These are phyloP conservation scores for Drosophila pseudotakahashii DNA, from an alignment of 2,888 invertebrate genomes.

Conservation along the genomic window DNA sequence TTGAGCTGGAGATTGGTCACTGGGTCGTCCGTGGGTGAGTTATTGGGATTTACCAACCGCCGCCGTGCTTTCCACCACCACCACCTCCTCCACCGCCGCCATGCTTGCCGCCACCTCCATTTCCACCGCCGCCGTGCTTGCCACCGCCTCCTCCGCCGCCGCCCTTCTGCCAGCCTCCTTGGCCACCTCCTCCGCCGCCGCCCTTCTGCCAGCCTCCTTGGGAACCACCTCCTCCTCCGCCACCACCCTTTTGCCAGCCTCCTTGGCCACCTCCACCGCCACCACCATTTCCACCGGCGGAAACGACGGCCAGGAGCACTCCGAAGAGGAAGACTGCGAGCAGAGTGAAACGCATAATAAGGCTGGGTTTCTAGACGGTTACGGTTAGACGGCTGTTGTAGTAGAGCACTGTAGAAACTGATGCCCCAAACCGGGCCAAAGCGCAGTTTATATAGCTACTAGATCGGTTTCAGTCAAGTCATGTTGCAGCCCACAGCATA, in stretches of 20 bases:
- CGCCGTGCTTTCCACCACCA: constrained; percentile 1
- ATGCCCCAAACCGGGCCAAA: not conserved
- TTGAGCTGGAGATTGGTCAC: not conserved
- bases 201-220: constrained; percentile 2
- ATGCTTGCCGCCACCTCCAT: not conserved
- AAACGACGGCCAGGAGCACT: constrained; percentile 4
- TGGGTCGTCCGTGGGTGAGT: not conserved
- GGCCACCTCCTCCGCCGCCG: not conserved
- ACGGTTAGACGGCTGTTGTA: not conserved
- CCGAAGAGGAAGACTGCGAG: constrained; percentile 7
- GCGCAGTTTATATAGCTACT: constrained; percentile 2
- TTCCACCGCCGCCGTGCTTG: not conserved
- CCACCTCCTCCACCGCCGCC: not conserved
- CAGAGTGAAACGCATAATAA: constrained; percentile 8
- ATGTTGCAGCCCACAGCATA: constrained; percentile 5
- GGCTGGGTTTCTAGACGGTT: too few relatives aligned
- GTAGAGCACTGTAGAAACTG: not conserved
- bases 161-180: constrained; percentile 2
- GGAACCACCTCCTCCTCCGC: not conserved
- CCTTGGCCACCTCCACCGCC: not conserved
- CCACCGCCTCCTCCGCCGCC: constrained; percentile 6
- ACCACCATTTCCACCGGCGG: constrained; percentile 2
- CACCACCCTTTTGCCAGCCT: too few relatives aligned
- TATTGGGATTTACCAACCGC: constrained; percentile 2
- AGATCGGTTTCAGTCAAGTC: not conserved